Conservation (phyloP, 2,113 vertebrate species). For the Leucosticte australis region DNA sequence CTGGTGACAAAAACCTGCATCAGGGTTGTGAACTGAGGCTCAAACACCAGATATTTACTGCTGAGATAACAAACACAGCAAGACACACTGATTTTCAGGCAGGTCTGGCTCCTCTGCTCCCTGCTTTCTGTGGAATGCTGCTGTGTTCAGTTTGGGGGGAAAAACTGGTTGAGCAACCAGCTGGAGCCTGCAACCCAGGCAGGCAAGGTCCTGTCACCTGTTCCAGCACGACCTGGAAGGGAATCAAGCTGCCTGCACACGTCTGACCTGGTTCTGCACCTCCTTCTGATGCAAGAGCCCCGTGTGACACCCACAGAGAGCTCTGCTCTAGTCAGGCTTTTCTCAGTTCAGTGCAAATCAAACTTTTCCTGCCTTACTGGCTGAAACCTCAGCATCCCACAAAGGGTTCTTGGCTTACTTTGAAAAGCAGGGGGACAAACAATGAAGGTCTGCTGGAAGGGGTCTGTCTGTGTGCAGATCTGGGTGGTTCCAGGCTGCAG, state of each 20-base stretch:
- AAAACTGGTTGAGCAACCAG: constrained; percentile 39
- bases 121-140: constrained; percentile 26
- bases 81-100: neutral
- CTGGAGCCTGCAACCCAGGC: neutral
- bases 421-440: constrained; percentile 97
- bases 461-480: constrained; percentile 92
- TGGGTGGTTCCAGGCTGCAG: constrained; percentile 91
- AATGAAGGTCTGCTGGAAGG: constrained; percentile 97
- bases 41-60: neutral
- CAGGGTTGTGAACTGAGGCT: neutral
- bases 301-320: neutral
- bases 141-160: neutral
- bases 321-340: neutral
- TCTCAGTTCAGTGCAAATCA: neutral
- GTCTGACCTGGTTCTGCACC: constrained; percentile 23
- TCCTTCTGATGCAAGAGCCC: neutral
- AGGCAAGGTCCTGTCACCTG: constrained; percentile 18
- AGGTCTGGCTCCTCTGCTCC: neutral
- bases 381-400: neutral
- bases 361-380: neutral
- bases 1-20: neutral
- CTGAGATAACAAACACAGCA: neutral
- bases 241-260: neutral
- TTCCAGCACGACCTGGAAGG: constrained; percentile 22
- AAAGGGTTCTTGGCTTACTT: constrained; percentile 72